Percentiles rank a stretch among this genome's conserved stretches.
Evolutionary conservation across 2,888 invertebrate genomes (phyloP).

Genomic region (Pyrocoelia pectoralis): DNA sequence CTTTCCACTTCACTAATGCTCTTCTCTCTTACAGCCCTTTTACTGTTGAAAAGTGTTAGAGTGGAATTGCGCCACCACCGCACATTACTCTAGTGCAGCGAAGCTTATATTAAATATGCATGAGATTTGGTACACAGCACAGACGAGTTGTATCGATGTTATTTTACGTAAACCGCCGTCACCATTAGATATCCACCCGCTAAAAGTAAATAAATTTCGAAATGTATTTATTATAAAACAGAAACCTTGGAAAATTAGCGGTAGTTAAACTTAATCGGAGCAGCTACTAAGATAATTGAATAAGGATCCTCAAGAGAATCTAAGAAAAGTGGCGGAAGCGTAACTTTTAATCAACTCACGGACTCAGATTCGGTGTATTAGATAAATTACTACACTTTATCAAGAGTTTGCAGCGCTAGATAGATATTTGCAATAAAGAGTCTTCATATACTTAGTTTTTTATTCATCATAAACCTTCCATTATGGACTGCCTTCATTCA

Average conservation of each 20-base stretch:
- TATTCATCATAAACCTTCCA: not conserved
- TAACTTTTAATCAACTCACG: conserved; percentile 46
- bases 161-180: conserved; percentile 28
- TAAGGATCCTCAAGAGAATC: conserved; percentile 44
- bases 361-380: conserved; percentile 47
- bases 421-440: not conserved
- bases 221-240: not conserved
- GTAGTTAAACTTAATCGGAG: conserved; percentile 32
- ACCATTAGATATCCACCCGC: not conserved
- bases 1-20: conserved; percentile 39
- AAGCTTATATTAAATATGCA: conserved; percentile 39
- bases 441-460: not conserved
- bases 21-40: conserved; percentile 36
- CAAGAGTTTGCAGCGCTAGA: conserved; percentile 19
- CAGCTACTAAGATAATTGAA: conserved; percentile 46
- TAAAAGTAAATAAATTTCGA: not conserved
- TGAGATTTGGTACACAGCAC: conserved; percentile 33
- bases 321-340: conserved; percentile 43
- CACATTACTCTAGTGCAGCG: conserved; percentile 41
- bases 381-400: conserved; percentile 46
- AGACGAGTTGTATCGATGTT: conserved; percentile 34
- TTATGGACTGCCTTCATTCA: too few species aligned
- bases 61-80: conserved; percentile 40
- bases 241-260: conserved; percentile 19
- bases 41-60: conserved; percentile 35